A percentile compares a stretch with the other conserved stretches of the same genome.
Conservation (phyloP, 1,140 invertebrate species). For the Adoxophyes honmai region DNA sequence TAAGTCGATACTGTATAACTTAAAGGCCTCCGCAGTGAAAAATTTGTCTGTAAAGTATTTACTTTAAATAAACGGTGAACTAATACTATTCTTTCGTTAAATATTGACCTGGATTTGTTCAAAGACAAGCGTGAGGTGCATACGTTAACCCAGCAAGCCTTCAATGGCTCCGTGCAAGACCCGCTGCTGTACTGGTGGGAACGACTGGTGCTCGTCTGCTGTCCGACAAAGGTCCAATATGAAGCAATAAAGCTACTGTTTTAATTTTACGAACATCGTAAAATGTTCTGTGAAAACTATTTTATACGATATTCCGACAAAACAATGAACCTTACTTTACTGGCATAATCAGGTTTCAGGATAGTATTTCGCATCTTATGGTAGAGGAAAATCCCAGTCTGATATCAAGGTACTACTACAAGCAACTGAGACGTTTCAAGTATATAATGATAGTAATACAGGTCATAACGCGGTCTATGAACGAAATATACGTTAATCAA, state of each 20-base stretch:
- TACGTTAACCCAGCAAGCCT: slow-evolving; percentile 31
- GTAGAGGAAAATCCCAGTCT: too few species aligned
- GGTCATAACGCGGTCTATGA: too few species aligned
- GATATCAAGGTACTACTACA: too few species aligned
- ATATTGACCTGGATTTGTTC: slow-evolving; percentile 55
- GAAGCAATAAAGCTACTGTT: slow-evolving; percentile 12
- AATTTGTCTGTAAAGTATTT: slow-evolving; percentile 57
- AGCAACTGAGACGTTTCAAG: too few species aligned
- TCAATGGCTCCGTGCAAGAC: slow-evolving; percentile 37
- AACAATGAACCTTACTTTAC: too few species aligned
- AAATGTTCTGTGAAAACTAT: too few species aligned
- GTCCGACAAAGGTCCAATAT: slow-evolving; percentile 15
- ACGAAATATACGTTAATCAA: too few species aligned
- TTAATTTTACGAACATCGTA: too few species aligned
- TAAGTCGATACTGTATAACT: slow-evolving; percentile 74
- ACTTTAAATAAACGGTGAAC: slow-evolving; percentile 68
- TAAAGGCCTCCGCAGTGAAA: slow-evolving; percentile 52
- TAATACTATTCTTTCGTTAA: slow-evolving; percentile 56
- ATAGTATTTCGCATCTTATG: too few species aligned
- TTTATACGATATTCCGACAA: too few species aligned
- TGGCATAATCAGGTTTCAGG: too few species aligned
- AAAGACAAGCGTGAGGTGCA: slow-evolving; percentile 44
- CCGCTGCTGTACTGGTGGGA: slow-evolving; percentile 36
- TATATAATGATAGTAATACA: too few species aligned
- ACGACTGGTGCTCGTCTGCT: slow-evolving; percentile 36